Percentiles rank a stretch among this genome's conserved stretches.
Conservation (phyloP, 2,888 invertebrate genomes). For the Drosophila vallismaia region DNA sequence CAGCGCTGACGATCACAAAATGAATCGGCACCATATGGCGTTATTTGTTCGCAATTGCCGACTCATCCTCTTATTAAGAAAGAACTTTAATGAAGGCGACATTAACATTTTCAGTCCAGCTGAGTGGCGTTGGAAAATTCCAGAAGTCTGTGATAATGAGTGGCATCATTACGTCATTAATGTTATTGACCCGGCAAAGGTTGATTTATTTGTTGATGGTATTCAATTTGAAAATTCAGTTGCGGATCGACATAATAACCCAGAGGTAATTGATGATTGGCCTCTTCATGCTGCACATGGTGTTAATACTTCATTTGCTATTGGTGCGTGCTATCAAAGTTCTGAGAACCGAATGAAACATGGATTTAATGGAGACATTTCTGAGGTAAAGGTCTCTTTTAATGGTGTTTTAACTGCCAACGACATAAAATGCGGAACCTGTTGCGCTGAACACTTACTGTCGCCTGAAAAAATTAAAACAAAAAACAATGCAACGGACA, state of each 20-base stretch:
- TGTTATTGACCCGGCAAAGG: constrained; percentile 91
- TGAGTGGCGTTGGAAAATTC: constrained; percentile 99
- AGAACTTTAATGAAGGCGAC: constrained; percentile 96
- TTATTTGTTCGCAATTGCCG: constrained; percentile 98
- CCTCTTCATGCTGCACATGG: constrained; percentile 98
- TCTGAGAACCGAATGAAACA: constrained; percentile 96
- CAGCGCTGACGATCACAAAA: constrained; percentile 98
- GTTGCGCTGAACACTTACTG: constrained; percentile 83
- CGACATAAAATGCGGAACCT: constrained; percentile 82
- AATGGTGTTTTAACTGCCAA: constrained; percentile 71
- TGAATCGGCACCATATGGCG: constrained; percentile 99
- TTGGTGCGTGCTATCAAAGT: constrained; percentile 99
- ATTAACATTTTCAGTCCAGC: constrained; percentile 98
- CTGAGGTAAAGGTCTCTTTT: constrained; percentile 81
- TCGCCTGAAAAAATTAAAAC: constrained; percentile 82
- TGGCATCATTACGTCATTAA: constrained; percentile 99
- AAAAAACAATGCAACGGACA: constrained; percentile 82
- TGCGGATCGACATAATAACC: constrained; percentile 88
- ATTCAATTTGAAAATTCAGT: constrained; percentile 84
- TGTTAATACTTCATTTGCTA: constrained; percentile 95
- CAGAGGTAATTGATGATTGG: constrained; percentile 99
- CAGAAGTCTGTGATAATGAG: constrained; percentile 97
- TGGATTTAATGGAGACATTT: constrained; percentile 84
- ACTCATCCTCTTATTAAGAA: constrained; percentile 93
- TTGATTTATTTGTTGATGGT: constrained; percentile 95